Percentiles rank a stretch among this genome's conserved stretches.
These are phyloP conservation scores for Xerus inauris DNA, from an alignment of 2,113 vertebrate genomes.

Conservation along the genomic window DNA sequence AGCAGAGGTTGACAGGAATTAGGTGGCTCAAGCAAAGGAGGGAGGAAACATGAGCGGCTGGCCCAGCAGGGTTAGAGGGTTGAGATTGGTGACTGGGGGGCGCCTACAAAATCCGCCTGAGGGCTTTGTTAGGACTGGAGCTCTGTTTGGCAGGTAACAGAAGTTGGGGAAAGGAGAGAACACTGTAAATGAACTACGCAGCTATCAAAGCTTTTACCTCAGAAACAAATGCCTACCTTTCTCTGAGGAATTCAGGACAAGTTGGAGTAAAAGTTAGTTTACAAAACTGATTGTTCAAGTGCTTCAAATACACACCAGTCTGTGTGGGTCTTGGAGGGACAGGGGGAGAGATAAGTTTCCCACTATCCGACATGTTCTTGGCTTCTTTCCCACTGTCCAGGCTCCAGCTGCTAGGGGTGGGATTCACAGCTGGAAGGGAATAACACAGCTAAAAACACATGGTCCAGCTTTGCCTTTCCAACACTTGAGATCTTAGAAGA, in stretches of 20 bases:
- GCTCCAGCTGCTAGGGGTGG: slow-evolving; percentile 97
- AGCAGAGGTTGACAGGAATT: not conserved
- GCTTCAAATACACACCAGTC: slow-evolving; percentile 90
- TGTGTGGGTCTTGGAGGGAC: slow-evolving; percentile 96
- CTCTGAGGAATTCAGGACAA: slow-evolving; percentile 47
- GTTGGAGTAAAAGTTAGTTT: slow-evolving; percentile 48
- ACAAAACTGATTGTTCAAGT: slow-evolving; percentile 34
- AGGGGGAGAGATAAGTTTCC: slow-evolving; percentile 94
- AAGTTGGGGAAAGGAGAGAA: not conserved
- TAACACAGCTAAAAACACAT: slow-evolving; percentile 72
- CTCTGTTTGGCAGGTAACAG: not conserved
- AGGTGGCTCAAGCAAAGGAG: not conserved
- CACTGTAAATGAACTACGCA: not conserved
- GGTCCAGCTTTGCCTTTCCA: slow-evolving; percentile 37
- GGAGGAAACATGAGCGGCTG: not conserved
- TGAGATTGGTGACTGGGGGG: not conserved
- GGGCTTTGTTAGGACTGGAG: not conserved
- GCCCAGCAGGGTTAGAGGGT: not conserved
- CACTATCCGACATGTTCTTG: slow-evolving; percentile 91
- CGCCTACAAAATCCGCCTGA: not conserved
- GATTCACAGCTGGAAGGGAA: slow-evolving; percentile 92
- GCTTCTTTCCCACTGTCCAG: slow-evolving; percentile 96
- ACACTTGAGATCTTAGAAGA: slow-evolving; percentile 28
- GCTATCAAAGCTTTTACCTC: not conserved
- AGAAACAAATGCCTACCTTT: slow-evolving; percentile 39